Base-by-base conservation (phyloP, 2,888 invertebrate genomes). In the Merodon equestris region DNA sequence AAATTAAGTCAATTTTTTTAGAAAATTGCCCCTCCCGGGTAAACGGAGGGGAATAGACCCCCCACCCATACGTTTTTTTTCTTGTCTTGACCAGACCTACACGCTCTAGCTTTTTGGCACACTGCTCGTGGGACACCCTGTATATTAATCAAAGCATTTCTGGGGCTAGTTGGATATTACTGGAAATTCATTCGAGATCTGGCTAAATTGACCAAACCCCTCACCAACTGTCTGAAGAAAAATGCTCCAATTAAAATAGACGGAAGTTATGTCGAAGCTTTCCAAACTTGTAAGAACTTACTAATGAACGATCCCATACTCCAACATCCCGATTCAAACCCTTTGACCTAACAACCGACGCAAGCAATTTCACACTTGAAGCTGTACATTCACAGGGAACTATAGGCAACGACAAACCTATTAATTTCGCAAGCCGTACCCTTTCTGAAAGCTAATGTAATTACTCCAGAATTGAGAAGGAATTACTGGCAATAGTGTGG, bases 401-500 rank as follows among this genome's bases (percentile, higher is more conserved):
- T 3, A 40, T 71, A 13, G 64, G 60, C n/a, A 45, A 2, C 5
- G 66, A 56, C 15, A 47, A 54, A 47, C 85, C 84, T 4, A 75
- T 86, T n/a, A 82, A 83, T 18, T 85, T 81, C 60, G 81, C 85
- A 0, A 85, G 84, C 10, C 61, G 85, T 74, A 84, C 83, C 0
- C 48, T 82, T 57, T 82, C 67, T 2, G 44, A 72, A n/a, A 45
- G 82, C 0, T 83, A 85, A 82, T 38, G 9, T 5, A 84, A 83
- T 36, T 85, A 85, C 34, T 72, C 74, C 1, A 83, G 83, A 0
- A 84, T 86, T 12, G 86, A 87, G 60, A 87, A 86, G 48, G 86
- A 88, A 81, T 56, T 86, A 1, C 38, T 86, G 38, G 83, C 82
- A 0, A 84, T 87, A 9, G 82, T 86, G 0, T 86, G 84, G 85